Base-by-base conservation (phyloP, 2,797 vertebrate genomes). In the Sebastes aleutianus region DNA sequence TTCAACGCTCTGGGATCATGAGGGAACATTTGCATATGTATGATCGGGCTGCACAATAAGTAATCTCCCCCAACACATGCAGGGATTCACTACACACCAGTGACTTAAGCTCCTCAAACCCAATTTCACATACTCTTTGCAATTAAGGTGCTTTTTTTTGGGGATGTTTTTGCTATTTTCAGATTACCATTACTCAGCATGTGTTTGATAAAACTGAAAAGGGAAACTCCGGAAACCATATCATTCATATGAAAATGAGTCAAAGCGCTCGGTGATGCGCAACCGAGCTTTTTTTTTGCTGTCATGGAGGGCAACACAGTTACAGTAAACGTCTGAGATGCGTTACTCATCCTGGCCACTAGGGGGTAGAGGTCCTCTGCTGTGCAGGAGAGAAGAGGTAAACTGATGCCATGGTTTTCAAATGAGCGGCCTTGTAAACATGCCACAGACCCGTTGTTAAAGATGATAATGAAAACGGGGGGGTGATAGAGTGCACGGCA, bases 11-110 rank as follows among this genome's bases (percentile, higher is more conserved):
- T 73, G 83, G 87, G 90, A 93, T 94, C 91, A 89, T 88, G 85
- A 82, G 85, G 63, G 78, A 74, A 32, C 68, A 94, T 94, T 94
- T 93, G 90, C 94, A 93, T 94, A 90, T 92, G 91, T 91, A 92
- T 93, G 89, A 93, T 92, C 76, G 31, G 29, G 72, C 83, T 78
- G 79, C 93, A 90, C 93, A 92, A 92, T 94, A 81, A 83, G 83
- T 92, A 92, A 94, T 94, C 93, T 92, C 70, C 73, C 88, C 88
- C 80, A 74, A 79, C 91, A 92, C 90, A 89, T 73, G 90, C 84
- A 77, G 83, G 90, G 89, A 90, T 90, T 94, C 90, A 92, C 89
- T 84, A 50, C 92, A 89, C 91, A 91, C 82, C 88, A 85, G 71
- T 91, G 91, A 87, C 91, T 93, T 92, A 92, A 93, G 88, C 88